Base-by-base conservation (phyloP, 2,888 invertebrate genomes). In the Plebejus melissa region DNA sequence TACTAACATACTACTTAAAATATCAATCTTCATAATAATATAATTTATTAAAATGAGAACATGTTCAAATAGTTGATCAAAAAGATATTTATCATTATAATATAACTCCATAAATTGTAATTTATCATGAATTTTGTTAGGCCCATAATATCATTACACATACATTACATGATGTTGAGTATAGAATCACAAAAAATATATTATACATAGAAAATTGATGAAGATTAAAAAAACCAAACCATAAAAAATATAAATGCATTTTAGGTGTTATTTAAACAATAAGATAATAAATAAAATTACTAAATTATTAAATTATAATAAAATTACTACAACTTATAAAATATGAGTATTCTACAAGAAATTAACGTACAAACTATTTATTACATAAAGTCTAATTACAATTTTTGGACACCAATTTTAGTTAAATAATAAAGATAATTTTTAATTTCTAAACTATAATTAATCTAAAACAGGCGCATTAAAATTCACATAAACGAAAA, bases 271-370 rank as follows among this genome's bases (percentile, higher is more conserved):
- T 54, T 54, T 6, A 6, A 41, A 41, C 3, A 6, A 4, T 60
- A 60, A 28, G 3, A 60, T 22, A 22, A 9, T 60, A 70, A 11
- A 22, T 22, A 22, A 22, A 22, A 22, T 22, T 22, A 22, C 22
- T 22, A 22, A 22, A 22, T 22, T 22, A 22, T 22, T 22, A 22
- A 22, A 22, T 22, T 22, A 22, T 22, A 22, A 22, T 22, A 22
- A 22, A 22, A 16, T 70, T 41, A 41, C 7, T n/a, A 60, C 4
- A 70, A 41, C 70, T 70, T 70, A 70, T 36, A 70, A 38, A 70
- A 70, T 70, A 70, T 70, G 70, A 70, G 70, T 70, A 70, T 70
- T 70, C 41, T 70, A 41, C 22, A 16, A 5, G 1, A 22, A 70
- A 28, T 54, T 54, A 16, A 69, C 13, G 1, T 69, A 38, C n/a